Evolutionary conservation across 2,888 invertebrate genomes (phyloP).

Genomic region (Leucoptera coffeella): DNA sequence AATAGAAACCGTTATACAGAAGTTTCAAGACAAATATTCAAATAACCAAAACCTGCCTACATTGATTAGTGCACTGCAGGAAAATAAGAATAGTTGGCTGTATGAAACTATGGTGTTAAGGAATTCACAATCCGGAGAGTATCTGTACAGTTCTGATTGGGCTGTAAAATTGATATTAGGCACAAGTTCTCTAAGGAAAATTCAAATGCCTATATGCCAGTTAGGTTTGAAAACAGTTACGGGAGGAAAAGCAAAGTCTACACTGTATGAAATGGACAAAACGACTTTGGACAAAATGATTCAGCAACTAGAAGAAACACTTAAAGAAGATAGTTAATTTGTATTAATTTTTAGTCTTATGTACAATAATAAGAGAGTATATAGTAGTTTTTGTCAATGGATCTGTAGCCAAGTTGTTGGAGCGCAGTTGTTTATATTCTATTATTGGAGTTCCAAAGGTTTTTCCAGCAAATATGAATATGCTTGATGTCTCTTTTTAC

Average conservation of each 20-base stretch:
- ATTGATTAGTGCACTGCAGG: constrained; percentile 12
- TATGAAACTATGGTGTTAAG: constrained; percentile 14
- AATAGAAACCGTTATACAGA: constrained; percentile 10
- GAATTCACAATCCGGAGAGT: constrained; percentile 18
- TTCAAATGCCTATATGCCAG: constrained; percentile 21
- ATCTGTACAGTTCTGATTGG: constrained; percentile 21
- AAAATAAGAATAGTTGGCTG: constrained; percentile 13
- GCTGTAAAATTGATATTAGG: constrained; percentile 21
- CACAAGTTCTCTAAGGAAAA: constrained; percentile 22
- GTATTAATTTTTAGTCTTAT: no score
- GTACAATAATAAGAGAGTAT: no score
- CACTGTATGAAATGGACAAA: constrained; percentile 21
- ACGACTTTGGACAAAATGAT: constrained; percentile 20
- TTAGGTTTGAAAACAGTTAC: constrained; percentile 15
- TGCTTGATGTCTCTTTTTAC: no score
- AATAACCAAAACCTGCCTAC: constrained; percentile 11
- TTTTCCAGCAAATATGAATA: no score
- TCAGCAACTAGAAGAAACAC: no score
- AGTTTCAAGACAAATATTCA: constrained; percentile 11
- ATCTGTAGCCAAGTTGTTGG: no score
- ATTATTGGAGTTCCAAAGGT: no score
- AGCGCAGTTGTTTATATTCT: no score
- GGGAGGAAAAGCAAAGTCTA: constrained; percentile 11
- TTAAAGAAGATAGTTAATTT: no score
- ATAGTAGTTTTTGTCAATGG: no score